Percentiles rank a stretch among this genome's conserved stretches.
phyloP scores from a whole-genome alignment of 2,888 invertebrate genomes.

The Erebia aethiops region DNA sequence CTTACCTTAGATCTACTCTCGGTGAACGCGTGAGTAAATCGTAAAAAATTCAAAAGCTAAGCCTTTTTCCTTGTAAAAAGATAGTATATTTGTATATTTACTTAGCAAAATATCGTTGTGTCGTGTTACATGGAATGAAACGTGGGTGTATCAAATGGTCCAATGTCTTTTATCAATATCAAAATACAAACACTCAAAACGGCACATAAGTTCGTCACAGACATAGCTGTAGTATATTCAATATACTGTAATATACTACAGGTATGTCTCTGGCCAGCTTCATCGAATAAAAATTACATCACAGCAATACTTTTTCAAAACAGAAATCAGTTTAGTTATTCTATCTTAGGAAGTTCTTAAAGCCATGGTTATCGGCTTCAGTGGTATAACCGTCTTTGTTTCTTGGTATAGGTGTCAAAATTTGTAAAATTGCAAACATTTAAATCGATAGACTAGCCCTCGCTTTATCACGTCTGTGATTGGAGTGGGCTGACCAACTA shows the following conservation, averaged over 20 bases:
- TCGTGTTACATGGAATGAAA: conserved; percentile 65
- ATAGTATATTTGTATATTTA: conserved; percentile 61
- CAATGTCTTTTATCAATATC: conserved; percentile 35
- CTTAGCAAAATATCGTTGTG: conserved; percentile 74
- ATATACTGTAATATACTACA: too few relatives aligned
- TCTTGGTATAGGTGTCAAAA: too few relatives aligned
- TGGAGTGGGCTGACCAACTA: background rate
- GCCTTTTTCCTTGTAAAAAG: conserved; percentile 64
- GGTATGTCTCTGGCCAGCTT: too few relatives aligned
- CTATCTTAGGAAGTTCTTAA: background rate
- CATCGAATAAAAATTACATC: conserved; percentile 27
- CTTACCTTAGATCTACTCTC: conserved; percentile 8
- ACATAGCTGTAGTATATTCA: too few relatives aligned
- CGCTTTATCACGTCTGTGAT: background rate
- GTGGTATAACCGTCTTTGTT: too few relatives aligned
- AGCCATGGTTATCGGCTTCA: background rate
- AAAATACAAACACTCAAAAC: conserved; percentile 31
- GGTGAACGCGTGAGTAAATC: conserved; percentile 35
- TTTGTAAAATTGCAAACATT: too few relatives aligned
- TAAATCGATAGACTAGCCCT: background rate
- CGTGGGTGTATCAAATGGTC: conserved; percentile 64
- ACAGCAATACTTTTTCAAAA: conserved; percentile 26
- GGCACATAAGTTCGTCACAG: background rate
- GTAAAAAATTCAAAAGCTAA: conserved; percentile 50
- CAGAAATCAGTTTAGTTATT: background rate